A percentile compares a stretch with the other conserved stretches of the same genome.
phyloP scores from a whole-genome alignment of 2,113 vertebrate genomes.

The Fukomys damarensis region DNA sequence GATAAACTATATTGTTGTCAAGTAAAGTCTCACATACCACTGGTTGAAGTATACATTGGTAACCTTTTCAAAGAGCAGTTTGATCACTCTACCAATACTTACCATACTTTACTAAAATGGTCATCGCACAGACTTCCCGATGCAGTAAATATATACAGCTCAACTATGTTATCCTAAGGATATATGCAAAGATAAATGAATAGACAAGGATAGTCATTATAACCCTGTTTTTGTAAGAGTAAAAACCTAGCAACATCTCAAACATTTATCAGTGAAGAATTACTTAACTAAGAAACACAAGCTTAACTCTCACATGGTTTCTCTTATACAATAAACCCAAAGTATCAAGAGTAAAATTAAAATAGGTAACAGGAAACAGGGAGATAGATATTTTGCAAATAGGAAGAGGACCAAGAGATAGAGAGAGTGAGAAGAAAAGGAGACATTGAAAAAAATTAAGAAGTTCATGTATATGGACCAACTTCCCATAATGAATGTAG shows the following conservation, averaged over 20 bases:
- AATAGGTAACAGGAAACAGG: neutral
- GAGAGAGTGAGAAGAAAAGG: neutral
- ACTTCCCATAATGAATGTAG: neutral
- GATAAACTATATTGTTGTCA: neutral
- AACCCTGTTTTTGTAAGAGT: neutral
- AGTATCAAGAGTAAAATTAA: neutral
- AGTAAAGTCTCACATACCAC: neutral
- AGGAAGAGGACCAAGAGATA: neutral
- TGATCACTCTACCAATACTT: neutral
- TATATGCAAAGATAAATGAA: neutral
- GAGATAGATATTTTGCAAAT: neutral
- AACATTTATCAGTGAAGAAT: neutral
- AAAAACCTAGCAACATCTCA: neutral
- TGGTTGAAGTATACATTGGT: neutral
- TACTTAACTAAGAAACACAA: neutral
- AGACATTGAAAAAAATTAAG: neutral
- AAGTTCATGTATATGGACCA: neutral
- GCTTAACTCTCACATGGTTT: neutral
- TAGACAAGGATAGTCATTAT: neutral
- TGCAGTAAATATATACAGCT: neutral
- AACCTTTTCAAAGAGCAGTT: neutral
- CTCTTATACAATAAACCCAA: neutral
- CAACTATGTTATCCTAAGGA: neutral
- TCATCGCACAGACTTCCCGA: neutral
- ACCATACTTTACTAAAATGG: neutral